Base-by-base conservation (phyloP, 1,140 invertebrate genomes). In the Lanistes nyassanus region DNA sequence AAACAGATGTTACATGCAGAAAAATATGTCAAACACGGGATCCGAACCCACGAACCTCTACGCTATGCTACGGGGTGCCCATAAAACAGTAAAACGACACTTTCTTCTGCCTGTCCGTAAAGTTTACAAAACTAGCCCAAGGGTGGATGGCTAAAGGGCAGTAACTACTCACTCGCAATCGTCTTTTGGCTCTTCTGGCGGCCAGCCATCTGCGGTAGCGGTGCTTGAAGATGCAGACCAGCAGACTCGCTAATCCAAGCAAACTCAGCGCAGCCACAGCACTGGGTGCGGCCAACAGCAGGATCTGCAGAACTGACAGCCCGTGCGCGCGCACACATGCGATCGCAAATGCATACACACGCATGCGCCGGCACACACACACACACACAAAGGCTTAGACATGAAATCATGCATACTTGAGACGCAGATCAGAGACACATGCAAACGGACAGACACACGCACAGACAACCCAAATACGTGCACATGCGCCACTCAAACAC, bases 401-500 rank as follows among this genome's bases (percentile, higher is more conserved):
- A 60, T 31, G 31, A 23, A 60, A 23, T 26, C 58, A 60, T 31
- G 31, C 58, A 60, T 31, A 60, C 5, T 26, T 31, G 31, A 60
- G 7, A 31, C 7, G 31, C 7, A 6, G 31, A 23, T 6, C 23
- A 60, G n/a, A 60, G n/a, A 60, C 29, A 64, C 62, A 64, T 31
- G 5, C 31, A 64, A 23, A 37, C 62, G 34, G 3, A 65, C 62
- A 34, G n/a, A 34, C 62, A 34, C 62, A 34, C 16, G 19, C 62
- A 34, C 62, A 34, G n/a, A 65, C 62, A 65, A n/a, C 62, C 16
- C 62, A 34, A 21, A 31, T 29, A 64, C 62, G 3, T 29, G 31
- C 62, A 64, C 62, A 64, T n/a, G n/a, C n/a, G n/a, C n/a, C n/a
- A n/a, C 62, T 16, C 62, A 34, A 21, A 31, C 62, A 64, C 62